phyloP scores from a whole-genome alignment of 2,888 invertebrate species.

The Dicyrtomina minuta region DNA sequence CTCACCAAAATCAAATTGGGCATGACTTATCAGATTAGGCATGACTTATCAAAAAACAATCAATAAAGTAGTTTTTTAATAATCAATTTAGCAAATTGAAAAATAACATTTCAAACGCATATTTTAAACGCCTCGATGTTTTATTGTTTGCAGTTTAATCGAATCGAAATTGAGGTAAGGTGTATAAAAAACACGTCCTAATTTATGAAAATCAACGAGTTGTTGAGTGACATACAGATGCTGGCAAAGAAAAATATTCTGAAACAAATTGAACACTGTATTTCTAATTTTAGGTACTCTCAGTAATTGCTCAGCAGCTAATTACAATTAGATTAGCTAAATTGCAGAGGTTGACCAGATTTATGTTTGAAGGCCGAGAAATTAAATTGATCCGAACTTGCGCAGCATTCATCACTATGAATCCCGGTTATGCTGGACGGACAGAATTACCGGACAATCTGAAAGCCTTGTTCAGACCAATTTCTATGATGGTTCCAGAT shows the following conservation, averaged over 20 bases:
- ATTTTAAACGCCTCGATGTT: background rate
- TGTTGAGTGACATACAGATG: no score
- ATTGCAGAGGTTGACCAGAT: conserved; percentile 67
- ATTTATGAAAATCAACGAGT: no score
- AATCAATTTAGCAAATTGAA: background rate
- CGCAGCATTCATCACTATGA: conserved; percentile 87
- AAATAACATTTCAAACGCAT: background rate
- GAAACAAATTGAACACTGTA: background rate
- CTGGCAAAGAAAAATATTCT: no score
- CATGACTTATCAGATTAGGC: no score
- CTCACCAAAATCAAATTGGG: no score
- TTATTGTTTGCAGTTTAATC: conserved; percentile 73
- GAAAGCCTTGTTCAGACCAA: conserved; percentile 81
- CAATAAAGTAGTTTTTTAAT: background rate
- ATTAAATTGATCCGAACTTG: conserved; percentile 76
- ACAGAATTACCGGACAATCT: conserved; percentile 86
- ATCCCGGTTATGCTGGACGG: conserved; percentile 83
- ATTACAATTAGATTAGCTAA: conserved; percentile 87
- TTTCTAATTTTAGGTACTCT: conserved; percentile 61
- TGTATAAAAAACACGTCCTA: background rate
- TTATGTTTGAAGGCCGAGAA: conserved; percentile 86
- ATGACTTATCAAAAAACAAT: no score
- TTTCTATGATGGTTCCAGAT: conserved; percentile 91
- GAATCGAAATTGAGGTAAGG: conserved; percentile 78
- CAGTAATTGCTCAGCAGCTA: conserved; percentile 85